Evolutionary conservation across 2,797 vertebrate species (phyloP).

Genomic region (Limnodromus scolopaceus): DNA sequence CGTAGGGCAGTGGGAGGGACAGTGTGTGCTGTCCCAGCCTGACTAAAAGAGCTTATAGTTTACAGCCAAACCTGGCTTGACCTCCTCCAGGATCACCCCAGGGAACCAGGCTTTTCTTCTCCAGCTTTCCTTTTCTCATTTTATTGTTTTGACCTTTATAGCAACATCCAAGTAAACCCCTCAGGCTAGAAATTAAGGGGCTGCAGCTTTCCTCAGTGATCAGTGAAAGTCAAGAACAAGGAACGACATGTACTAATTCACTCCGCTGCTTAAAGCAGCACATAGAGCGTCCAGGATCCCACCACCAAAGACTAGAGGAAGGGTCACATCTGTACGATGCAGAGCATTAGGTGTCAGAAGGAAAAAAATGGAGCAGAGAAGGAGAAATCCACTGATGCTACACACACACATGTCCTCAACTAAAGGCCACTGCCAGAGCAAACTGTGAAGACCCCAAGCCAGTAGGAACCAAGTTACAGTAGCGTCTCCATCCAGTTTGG

Average conservation of each 20-base stretch:
- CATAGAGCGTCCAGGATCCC: neutral
- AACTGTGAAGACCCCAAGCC: neutral
- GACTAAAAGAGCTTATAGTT: neutral
- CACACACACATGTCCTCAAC: fast-evolving
- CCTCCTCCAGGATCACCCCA: neutral
- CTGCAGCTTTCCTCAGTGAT: neutral
- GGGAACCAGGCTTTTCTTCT: neutral
- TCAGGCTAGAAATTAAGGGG: neutral
- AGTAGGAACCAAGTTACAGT: neutral
- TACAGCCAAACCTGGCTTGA: neutral
- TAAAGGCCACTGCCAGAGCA: neutral
- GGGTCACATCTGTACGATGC: neutral
- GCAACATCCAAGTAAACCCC: neutral
- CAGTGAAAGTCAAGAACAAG: neutral
- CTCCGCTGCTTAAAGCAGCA: neutral
- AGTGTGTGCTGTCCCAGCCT: neutral
- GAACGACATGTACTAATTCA: neutral
- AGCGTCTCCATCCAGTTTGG: neutral
- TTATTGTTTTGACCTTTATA: neutral
- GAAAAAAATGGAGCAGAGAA: neutral
- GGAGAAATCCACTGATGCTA: neutral
- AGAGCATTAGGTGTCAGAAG: neutral
- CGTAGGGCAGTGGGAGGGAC: neutral
- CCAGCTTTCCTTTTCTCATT: neutral
- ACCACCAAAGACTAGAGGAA: neutral